phyloP scores from a whole-genome alignment of 2,888 invertebrate species.

The Agapostemon virescens region DNA sequence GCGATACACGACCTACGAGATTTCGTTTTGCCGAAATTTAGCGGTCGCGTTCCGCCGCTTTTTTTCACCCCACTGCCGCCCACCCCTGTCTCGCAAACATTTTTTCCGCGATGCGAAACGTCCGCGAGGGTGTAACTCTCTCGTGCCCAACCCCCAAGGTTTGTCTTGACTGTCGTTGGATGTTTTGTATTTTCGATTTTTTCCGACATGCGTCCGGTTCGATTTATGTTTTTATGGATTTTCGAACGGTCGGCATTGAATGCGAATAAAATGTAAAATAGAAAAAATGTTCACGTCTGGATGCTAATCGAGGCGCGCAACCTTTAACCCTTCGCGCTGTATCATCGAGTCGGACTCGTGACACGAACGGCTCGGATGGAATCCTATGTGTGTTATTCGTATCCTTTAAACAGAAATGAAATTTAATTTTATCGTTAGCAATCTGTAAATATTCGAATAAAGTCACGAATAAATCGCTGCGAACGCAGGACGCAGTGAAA shows the following conservation, averaged over 20 bases:
- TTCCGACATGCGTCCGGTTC: not conserved
- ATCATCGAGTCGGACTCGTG: no score
- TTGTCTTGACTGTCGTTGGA: constrained; percentile 4
- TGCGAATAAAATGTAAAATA: not conserved
- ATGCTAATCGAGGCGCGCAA: not conserved
- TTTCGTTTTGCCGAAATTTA: constrained; percentile 71
- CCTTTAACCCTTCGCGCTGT: no score
- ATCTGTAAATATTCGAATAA: no score
- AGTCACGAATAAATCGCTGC: no score
- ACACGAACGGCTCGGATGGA: no score
- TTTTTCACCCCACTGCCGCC: not conserved
- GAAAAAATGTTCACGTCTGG: not conserved
- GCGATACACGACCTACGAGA: constrained; percentile 70
- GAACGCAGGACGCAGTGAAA: no score
- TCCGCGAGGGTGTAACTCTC: constrained; percentile 37
- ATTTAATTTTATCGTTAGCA: no score
- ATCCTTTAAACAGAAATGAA: no score
- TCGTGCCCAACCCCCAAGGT: constrained; percentile 19
- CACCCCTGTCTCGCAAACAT: constrained; percentile 11
- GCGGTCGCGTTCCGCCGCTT: constrained; percentile 59
- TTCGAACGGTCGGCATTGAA: not conserved
- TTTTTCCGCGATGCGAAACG: constrained; percentile 31
- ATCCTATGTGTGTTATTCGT: no score
- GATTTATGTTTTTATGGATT: not conserved
- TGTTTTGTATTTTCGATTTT: not conserved